Percentiles rank a stretch among this genome's conserved stretches.
Evolutionary conservation across 2,113 vertebrate species (phyloP).

Genomic region (Narcine bancroftii): DNA sequence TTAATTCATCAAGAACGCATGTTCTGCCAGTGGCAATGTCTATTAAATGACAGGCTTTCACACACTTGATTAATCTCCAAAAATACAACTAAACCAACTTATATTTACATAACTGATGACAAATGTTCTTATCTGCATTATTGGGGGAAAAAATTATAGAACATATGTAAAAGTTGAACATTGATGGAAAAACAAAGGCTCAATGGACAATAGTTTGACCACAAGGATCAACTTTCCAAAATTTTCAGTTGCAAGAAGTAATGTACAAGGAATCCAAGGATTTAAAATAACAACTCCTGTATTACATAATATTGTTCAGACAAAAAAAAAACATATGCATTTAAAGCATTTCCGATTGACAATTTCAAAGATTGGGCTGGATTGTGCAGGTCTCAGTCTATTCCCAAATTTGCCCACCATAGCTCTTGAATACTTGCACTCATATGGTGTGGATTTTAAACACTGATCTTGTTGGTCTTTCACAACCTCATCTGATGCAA

Average conservation of each 20-base stretch:
- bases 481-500: too few species aligned
- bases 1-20: neutral
- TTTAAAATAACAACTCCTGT: neutral
- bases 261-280: neutral
- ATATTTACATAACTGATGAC: neutral
- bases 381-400: too few species aligned
- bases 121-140: neutral
- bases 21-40: neutral
- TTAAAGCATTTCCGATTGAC: too few species aligned
- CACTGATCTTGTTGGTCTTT: too few species aligned
- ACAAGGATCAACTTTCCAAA: neutral
- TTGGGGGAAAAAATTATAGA: neutral
- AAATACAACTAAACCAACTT: neutral
- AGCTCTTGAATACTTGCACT: too few species aligned
- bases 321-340: neutral
- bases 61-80: neutral
- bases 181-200: neutral
- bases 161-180: neutral
- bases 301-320: neutral
- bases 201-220: neutral
- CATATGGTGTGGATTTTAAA: too few species aligned
- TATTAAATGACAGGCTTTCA: neutral
- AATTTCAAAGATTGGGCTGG: too few species aligned
- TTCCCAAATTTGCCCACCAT: too few species aligned
- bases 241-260: neutral